Base-by-base conservation (phyloP, 2,797 vertebrate genomes). In the Sebastiscus albofasciatus region DNA sequence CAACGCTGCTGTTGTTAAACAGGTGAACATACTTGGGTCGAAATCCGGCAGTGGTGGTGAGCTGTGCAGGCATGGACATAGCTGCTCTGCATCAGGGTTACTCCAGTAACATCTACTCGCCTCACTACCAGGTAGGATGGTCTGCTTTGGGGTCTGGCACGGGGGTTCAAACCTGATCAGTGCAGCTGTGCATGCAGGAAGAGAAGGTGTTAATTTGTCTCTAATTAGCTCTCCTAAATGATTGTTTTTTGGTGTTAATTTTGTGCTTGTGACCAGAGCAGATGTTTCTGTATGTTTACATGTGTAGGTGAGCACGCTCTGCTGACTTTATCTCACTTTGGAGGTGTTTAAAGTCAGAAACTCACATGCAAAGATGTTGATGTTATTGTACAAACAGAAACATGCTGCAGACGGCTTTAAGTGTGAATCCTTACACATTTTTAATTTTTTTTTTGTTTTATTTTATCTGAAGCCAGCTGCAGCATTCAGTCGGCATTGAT, bases 41-140 rank as follows among this genome's bases (percentile, higher is more conserved):
- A 66, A 6, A 68, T 77, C 82, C 20, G 24, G 52, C 86, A 52
- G 69, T 2, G 72, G 26, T 39, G 20, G 26, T 39, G 20, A 70
- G 72, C 83, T 52, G 77, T 77, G 79, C 55, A 80, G 92, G 79
- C 13, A 96, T 96, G 96, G 95, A 96, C 83, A 22, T 95, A 74
- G 91, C 93, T 75, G 90, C 93, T 58, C 83, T 96, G 72, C 92
- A 89, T 61, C 94, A 94, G 88, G 89, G 91, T 83, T 96, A 91
- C 92, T 90, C 94, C 81, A 83, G 75, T 72, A 91, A 72, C 85
- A 77, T 92, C 81, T 95, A 93, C 88, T 91, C 90, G 13, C 89
- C 94, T 77, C 92, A 79, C 86, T 95, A 86, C 62, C 95, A 96
- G 96, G 96, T 96, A 96, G 79, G 88, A 76, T 2, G 0, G 4